Evolutionary conservation across 2,113 vertebrate species (phyloP).

Genomic region (Brachyhypopomus gauderio): DNA sequence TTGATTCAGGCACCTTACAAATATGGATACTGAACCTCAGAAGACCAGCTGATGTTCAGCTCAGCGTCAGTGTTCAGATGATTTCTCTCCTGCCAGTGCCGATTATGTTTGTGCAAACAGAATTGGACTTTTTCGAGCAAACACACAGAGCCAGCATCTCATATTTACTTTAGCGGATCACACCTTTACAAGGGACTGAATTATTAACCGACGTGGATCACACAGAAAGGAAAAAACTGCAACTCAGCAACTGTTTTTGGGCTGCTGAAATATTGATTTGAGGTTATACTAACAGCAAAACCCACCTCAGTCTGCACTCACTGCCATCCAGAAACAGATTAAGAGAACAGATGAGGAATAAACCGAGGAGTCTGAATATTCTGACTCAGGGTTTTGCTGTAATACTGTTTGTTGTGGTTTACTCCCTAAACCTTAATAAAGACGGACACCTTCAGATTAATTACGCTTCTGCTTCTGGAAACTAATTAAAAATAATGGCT

Average conservation of each 20-base stretch:
- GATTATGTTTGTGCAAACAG: conserved; percentile 38
- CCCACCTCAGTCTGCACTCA: conserved; percentile 34
- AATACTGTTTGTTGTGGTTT: neutral
- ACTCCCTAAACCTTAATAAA: neutral
- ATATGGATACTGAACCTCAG: conserved; percentile 28
- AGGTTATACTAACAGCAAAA: conserved; percentile 53
- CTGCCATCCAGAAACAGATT: conserved; percentile 38
- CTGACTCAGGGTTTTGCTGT: neutral
- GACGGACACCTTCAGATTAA: neutral
- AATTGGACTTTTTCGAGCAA: conserved; percentile 40
- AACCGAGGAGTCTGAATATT: neutral
- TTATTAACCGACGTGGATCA: conserved; percentile 52
- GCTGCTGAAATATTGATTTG: conserved; percentile 57
- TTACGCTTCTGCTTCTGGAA: neutral
- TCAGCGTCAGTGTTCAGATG: conserved; percentile 16
- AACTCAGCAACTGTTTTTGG: conserved; percentile 45
- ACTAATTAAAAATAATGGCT: neutral
- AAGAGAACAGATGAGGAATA: conserved; percentile 39
- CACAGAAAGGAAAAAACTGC: conserved; percentile 47
- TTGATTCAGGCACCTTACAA: neutral
- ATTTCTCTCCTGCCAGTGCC: conserved; percentile 11
- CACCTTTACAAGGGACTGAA: conserved; percentile 45
- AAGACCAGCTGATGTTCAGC: conserved; percentile 2
- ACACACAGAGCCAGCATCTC: conserved; percentile 17
- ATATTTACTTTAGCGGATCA: conserved; percentile 50